Conservation (phyloP, 2,113 vertebrate species). For the Thymallus thymallus region DNA sequence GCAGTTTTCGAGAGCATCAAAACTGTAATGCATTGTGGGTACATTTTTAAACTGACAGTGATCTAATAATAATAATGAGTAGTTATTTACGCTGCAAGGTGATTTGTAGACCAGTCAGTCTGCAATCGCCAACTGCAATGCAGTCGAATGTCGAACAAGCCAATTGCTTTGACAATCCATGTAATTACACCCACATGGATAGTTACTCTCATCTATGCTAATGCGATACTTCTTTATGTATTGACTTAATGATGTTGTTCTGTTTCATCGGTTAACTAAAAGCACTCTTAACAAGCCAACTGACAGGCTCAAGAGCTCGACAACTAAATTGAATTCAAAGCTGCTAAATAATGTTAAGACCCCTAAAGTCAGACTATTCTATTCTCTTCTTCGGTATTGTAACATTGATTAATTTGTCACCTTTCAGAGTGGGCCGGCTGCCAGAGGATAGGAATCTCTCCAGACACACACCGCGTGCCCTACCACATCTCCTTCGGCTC, state of each 20-base stretch:
- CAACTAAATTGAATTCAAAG: neutral
- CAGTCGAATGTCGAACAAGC: neutral
- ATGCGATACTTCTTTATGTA: neutral
- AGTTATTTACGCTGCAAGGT: too few species aligned
- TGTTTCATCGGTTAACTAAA: too few species aligned
- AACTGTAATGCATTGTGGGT: too few species aligned
- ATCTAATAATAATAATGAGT: too few species aligned
- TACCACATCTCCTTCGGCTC: conserved; percentile 94
- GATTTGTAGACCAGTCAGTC: too few species aligned
- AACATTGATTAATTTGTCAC: conserved; percentile 1
- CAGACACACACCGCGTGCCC: conserved; percentile 90
- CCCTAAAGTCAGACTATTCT: neutral
- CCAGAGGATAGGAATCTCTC: conserved; percentile 88
- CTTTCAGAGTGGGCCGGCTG: conserved; percentile 92
- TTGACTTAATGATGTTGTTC: too few species aligned
- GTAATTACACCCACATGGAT: too few species aligned
- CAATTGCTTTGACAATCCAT: neutral
- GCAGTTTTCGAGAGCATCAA: neutral
- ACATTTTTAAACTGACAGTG: neutral
- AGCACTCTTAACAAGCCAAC: too few species aligned
- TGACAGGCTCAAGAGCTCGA: neutral
- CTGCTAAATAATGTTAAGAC: too few species aligned
- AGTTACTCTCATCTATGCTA: neutral
- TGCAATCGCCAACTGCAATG: too few species aligned
- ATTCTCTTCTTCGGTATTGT: neutral